Evolutionary conservation across 2,797 vertebrate species (phyloP), one percentile per base, ranked within the genome.

Genomic region (Lepidocolaptes lacrymiger): DNA sequence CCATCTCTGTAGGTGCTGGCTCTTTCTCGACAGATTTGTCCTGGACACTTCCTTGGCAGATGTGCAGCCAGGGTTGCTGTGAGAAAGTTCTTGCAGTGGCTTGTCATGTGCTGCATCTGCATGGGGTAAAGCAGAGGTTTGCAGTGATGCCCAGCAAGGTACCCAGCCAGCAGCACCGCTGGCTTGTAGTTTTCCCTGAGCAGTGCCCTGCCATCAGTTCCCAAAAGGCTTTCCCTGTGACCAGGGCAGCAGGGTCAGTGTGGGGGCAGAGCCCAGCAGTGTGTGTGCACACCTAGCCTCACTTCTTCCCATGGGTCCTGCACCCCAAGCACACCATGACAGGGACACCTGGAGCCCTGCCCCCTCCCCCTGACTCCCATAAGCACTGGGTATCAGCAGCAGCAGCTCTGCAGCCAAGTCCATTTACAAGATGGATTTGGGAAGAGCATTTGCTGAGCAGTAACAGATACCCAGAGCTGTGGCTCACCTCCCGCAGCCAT

Each of bases 321-420:
- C 24, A 32, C 46, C 12, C 8, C 6, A 4, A 15, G 27, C 37
- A 27, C 34, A 17, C 36, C 0, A 0, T 36, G 32, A 21, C 0
- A 0, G 23, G 10, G 19, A 6, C 46, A 36, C 34, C 62, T 46
- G 56, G 34, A 93, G 34, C 37, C 83, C 44, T 83, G 30, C 7
- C 39, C 37, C 36, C 21, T 89, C 23, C 21, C 19, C 36, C 18
- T 36, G 75, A 34, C 54, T 94, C 41, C 49, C 11, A 8, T 13
- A 37, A 61, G 56, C 81, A 41, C 49, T 64, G 77, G 32, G 30
- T 39, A 28, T 2, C 2, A 12, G 49, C 1, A 5, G 26, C 39
- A 63, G 66, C 48, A 67, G 49, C 55, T 74, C 75, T 67, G 62
- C 62, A 37, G 55, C 5, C 0, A 59, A 26, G 24, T 39, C 37